Conservation (phyloP, 2,888 invertebrate genomes). For the Epirrhoe tristata region DNA sequence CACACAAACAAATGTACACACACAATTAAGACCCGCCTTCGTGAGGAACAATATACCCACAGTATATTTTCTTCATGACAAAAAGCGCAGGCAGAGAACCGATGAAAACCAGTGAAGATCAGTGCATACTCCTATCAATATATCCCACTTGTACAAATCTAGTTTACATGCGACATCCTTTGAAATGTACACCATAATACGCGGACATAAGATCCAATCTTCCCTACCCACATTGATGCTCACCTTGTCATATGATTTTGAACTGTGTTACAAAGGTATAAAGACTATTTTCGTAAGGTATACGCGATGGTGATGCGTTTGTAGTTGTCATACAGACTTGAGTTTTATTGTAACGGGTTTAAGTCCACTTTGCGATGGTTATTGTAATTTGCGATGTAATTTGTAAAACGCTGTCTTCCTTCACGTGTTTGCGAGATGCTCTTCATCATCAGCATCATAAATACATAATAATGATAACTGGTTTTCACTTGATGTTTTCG, state of each 20-base stretch:
- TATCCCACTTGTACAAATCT: constrained; percentile 61
- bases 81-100: constrained; percentile 17
- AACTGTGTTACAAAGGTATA: neutral
- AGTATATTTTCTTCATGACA: neutral
- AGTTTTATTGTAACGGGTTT: constrained; percentile 44
- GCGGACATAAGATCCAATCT: constrained; percentile 22
- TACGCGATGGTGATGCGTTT: neutral
- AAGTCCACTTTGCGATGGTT: constrained; percentile 47
- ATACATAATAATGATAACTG: neutral
- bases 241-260: neutral
- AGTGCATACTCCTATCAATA: constrained; percentile 63
- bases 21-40: too few relatives aligned
- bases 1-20: too few relatives aligned
- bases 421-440: constrained; percentile 50
- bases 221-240: neutral
- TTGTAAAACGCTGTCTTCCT: constrained; percentile 62
- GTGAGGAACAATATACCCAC: too few relatives aligned
- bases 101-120: constrained; percentile 51
- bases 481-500: too few relatives aligned
- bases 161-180: constrained; percentile 25
- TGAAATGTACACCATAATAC: constrained; percentile 19
- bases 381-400: constrained; percentile 58
- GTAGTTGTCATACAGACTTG: constrained; percentile 2
- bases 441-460: neutral
- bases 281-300: neutral